Evolutionary conservation across 2,888 invertebrate genomes (phyloP).

Genomic region (Synergus laeviventris): DNA sequence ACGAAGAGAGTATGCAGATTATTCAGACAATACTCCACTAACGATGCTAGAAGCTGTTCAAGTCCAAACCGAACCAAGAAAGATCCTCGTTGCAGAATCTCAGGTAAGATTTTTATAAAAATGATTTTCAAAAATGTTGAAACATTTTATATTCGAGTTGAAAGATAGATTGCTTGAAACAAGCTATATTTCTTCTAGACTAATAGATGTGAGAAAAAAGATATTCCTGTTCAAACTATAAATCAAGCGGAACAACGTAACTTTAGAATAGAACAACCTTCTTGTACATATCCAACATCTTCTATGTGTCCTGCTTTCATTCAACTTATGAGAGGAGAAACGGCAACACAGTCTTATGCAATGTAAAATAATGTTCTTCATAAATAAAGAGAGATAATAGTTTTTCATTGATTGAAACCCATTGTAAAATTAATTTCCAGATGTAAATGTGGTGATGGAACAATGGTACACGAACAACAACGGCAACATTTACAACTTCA

Average conservation of each 20-base stretch:
- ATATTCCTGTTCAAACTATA: conserved; percentile 62
- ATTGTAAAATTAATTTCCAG: background rate
- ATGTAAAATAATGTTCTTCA: background rate
- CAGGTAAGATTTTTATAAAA: conserved; percentile 48
- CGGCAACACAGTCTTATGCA: conserved; percentile 44
- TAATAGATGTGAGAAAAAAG: conserved; percentile 54
- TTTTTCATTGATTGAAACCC: background rate
- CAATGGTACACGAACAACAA: conserved; percentile 8
- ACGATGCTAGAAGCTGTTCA: conserved; percentile 52
- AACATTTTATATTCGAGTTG: background rate
- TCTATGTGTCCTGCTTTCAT: conserved; percentile 61
- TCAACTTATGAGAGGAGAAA: conserved; percentile 59
- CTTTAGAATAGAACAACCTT: conserved; percentile 12
- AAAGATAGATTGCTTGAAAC: background rate
- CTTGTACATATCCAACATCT: conserved; percentile 43
- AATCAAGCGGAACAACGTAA: conserved; percentile 57
- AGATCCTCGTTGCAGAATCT: conserved; percentile 46
- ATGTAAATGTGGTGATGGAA: conserved; percentile 16
- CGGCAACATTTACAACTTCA: conserved; percentile 22
- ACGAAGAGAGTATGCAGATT: conserved; percentile 59
- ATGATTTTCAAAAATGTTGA: conserved; percentile 5
- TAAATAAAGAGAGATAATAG: background rate
- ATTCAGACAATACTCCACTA: conserved; percentile 53
- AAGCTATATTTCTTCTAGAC: conserved; percentile 57
- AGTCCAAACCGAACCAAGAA: conserved; percentile 58